A percentile compares a stretch with the other conserved stretches of the same genome.
Conservation (phyloP, 2,888 invertebrate species). For the Yponomeuta sedellus region DNA sequence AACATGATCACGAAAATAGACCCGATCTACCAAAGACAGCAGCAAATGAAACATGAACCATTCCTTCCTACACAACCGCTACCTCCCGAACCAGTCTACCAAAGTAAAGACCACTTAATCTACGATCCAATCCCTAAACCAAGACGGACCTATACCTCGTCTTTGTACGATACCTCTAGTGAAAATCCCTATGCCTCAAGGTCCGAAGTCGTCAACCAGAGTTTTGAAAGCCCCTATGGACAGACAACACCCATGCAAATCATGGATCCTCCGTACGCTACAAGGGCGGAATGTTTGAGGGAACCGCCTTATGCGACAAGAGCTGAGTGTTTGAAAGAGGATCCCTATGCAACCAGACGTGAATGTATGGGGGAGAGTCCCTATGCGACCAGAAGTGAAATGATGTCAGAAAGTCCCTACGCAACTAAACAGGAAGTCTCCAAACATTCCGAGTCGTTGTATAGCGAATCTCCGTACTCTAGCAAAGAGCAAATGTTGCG, state of each 20-base stretch:
- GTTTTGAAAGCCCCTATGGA: conserved; percentile 64
- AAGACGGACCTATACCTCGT: conserved; percentile 62
- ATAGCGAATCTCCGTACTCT: conserved; percentile 63
- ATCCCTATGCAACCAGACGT: conserved; percentile 18
- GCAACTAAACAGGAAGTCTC: conserved; percentile 45
- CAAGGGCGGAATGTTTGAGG: conserved; percentile 16
- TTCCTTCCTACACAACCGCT: conserved; percentile 69
- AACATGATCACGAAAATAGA: conserved; percentile 76
- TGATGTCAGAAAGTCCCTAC: conserved; percentile 20
- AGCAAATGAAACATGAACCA: conserved; percentile 68
- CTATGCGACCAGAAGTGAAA: conserved; percentile 37
- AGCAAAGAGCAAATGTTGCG: conserved; percentile 66
- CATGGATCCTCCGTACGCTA: conserved; percentile 50
- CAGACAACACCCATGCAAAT: conserved; percentile 59
- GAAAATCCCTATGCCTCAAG: conserved; percentile 62
- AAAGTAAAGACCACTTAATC: conserved; percentile 69
- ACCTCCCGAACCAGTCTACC: conserved; percentile 72
- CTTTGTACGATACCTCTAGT: conserved; percentile 62
- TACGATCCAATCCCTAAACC: conserved; percentile 73
- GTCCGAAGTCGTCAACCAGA: conserved; percentile 62
- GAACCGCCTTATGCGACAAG: conserved; percentile 31
- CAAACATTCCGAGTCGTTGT: conserved; percentile 52
- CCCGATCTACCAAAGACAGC: conserved; percentile 74
- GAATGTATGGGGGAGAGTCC: conserved; percentile 17
- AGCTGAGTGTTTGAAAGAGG: conserved; percentile 33